Evolutionary conservation across 2,113 vertebrate genomes (phyloP).

Genomic region (Platichthys flesus): DNA sequence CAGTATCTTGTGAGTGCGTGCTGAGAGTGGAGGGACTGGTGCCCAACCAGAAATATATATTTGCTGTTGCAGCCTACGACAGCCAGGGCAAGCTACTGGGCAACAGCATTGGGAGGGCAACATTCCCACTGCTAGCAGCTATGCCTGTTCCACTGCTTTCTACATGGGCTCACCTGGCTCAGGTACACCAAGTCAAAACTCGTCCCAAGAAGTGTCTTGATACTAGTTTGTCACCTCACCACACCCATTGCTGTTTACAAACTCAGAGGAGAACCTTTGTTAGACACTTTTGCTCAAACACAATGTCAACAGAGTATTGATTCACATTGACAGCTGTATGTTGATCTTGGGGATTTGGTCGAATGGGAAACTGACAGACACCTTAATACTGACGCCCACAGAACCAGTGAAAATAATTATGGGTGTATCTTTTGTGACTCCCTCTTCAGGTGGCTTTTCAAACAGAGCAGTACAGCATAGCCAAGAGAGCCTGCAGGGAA

Average conservation of each 20-base stretch:
- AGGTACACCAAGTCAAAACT: conserved; percentile 79
- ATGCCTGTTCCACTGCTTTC: conserved; percentile 85
- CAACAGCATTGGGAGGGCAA: conserved; percentile 84
- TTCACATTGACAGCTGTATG: neutral
- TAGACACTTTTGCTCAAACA: too few species aligned
- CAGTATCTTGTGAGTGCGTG: conserved; percentile 77
- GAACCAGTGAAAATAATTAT: neutral
- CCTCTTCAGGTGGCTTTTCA: conserved; percentile 87
- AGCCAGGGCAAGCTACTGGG: conserved; percentile 87
- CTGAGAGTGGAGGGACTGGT: conserved; percentile 87
- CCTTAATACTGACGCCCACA: neutral
- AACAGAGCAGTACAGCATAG: conserved; percentile 82
- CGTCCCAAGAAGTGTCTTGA: neutral
- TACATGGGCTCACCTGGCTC: conserved; percentile 87
- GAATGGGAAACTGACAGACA: neutral
- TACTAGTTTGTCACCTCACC: too few species aligned
- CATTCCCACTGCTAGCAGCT: conserved; percentile 88
- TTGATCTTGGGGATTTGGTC: neutral
- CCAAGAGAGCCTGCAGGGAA: conserved; percentile 87
- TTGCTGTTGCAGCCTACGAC: conserved; percentile 92
- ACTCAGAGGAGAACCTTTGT: too few species aligned
- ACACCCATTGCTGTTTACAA: too few species aligned
- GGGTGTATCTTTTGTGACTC: neutral
- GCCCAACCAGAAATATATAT: conserved; percentile 91
- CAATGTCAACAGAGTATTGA: too few species aligned